Percentiles rank a stretch among this genome's conserved stretches.
Conservation (phyloP, 2,797 vertebrate genomes). For the Naso thynnoides region DNA sequence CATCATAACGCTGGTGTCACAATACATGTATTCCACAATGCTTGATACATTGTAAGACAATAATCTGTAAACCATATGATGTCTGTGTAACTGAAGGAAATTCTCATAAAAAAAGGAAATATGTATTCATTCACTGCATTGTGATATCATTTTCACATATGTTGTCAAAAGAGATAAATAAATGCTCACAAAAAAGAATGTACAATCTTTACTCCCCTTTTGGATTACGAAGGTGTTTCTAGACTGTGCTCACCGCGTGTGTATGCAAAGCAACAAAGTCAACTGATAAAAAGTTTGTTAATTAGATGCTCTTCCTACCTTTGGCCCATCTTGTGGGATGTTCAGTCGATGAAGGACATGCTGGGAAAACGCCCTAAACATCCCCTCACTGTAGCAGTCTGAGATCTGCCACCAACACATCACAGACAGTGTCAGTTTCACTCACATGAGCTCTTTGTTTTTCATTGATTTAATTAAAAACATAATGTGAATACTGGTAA, state of each 20-base stretch:
- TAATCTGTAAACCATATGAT: too few relatives aligned
- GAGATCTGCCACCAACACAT: slow-evolving; percentile 89
- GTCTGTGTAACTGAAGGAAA: too few relatives aligned
- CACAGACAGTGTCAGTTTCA: slow-evolving; percentile 16
- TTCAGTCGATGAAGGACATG: slow-evolving; percentile 93
- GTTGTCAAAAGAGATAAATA: too few relatives aligned
- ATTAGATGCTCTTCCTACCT: slow-evolving; percentile 81
- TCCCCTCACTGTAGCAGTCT: slow-evolving; percentile 90
- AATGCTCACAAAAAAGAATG: too few relatives aligned
- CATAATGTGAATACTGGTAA: background rate
- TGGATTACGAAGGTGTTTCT: background rate
- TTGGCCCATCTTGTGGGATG: slow-evolving; percentile 87
- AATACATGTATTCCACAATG: too few relatives aligned
- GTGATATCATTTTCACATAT: too few relatives aligned
- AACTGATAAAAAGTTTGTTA: background rate
- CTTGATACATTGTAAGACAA: too few relatives aligned
- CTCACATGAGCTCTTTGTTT: background rate
- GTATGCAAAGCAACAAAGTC: slow-evolving; percentile 4
- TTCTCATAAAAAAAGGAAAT: too few relatives aligned
- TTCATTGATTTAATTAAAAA: slow-evolving; percentile 11
- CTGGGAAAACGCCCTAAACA: slow-evolving; percentile 96
- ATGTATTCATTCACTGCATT: too few relatives aligned
- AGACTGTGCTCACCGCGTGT: background rate
- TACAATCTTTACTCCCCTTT: too few relatives aligned
- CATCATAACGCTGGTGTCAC: too few relatives aligned